Evolutionary conservation across 2,113 vertebrate genomes (phyloP), one percentile per base, ranked within the genome.

Genomic region (Orycteropus afer): DNA sequence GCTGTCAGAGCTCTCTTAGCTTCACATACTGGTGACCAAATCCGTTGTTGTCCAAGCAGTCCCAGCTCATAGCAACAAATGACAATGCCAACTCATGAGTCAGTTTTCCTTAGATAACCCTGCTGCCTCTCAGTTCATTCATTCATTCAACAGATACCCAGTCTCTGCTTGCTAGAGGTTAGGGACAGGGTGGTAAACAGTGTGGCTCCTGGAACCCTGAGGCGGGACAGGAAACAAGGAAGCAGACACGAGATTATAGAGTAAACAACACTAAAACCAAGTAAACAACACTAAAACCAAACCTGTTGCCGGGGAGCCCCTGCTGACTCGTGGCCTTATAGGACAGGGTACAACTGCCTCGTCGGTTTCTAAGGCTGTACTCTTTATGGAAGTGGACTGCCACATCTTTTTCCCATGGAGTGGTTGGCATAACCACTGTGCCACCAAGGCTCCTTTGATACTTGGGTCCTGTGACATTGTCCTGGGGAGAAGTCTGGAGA

Each of bases 401-500:
- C 18, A 22, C 23, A 29, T 61, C 23, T 12, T 61, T 61, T 25
- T 13, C 32, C 14, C 13, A 3, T 32, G 15, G 61, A 65, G 61
- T 17, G 12, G 11, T 32, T 34, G 32, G 61, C 34, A 9, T 13
- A 29, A 15, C 15, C 61, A 32, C 32, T 65, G 59, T 5, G 23
- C 32, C 61, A 65, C 32, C 29, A 65, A 7, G 61, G 61, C 61
- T 34, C 1, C 61, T 65, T 34, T 65, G 61, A 34, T 65, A 4
- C 29, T 65, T 1, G 45, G 18, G 27, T 18, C 59, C 0, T 0
- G 5, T 20, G 89, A n/a, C 32, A 0, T 1, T 5, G 37, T 40
- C 14, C 34, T 11, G 9, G 51, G 88, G n/a, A 25, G 34, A 40
- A 25, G n/a, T 32, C 13, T 67, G 34, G 4, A 67, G 63, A 67